These are phyloP conservation scores for Proctacanthus coquilletti DNA, from an alignment of 1,140 invertebrate genomes.

Conservation along the genomic window DNA sequence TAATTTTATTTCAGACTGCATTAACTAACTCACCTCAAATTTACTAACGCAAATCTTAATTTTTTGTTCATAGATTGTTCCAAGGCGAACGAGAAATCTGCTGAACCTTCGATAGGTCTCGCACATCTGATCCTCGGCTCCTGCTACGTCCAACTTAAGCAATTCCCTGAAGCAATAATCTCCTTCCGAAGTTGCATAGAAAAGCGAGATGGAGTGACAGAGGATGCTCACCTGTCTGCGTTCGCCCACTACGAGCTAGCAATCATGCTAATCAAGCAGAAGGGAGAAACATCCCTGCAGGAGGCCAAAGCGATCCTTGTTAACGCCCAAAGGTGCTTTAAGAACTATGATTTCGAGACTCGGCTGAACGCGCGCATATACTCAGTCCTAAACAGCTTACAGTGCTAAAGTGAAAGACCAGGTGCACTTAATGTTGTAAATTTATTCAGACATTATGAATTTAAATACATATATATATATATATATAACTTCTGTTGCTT, in stretches of 20 bases:
- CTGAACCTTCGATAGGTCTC: not conserved
- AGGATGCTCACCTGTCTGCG: slow-evolving; percentile 44
- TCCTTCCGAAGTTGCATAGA: not conserved
- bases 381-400: not conserved
- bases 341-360: not conserved
- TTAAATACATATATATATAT: no score
- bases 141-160: not conserved
- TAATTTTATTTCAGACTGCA: no score
- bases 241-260: slow-evolving; percentile 50
- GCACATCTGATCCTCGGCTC: not conserved
- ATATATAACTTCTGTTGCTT: no score
- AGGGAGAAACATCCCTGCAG: not conserved
- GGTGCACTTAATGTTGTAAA: no score
- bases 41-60: no score
- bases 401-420: no score
- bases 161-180: slow-evolving; percentile 13
- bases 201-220: slow-evolving; percentile 7
- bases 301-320: not conserved
- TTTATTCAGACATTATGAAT: no score
- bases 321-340: not conserved
- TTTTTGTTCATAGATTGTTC: slow-evolving; percentile 8
- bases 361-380: not conserved
- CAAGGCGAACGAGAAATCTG: not conserved
- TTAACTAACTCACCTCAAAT: no score
- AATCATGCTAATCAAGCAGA: slow-evolving; percentile 30